phyloP scores from a whole-genome alignment of 2,113 vertebrate genomes.

The Herpailurus yagouaroundi region DNA sequence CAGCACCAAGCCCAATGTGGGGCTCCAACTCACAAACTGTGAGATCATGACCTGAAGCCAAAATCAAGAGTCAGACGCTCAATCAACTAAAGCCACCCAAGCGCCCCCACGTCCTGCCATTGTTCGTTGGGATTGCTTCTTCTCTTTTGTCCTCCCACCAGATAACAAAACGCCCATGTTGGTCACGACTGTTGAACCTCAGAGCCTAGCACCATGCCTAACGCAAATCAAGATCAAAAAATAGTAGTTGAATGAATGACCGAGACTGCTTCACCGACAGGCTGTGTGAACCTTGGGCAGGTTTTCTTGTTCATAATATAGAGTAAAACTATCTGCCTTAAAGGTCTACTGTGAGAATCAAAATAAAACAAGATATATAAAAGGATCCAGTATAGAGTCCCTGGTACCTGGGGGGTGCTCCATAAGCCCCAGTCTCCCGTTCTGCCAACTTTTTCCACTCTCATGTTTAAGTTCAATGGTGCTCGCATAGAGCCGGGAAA shows the following conservation, averaged over 20 bases:
- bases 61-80: too few species aligned
- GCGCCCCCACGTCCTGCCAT: too few species aligned
- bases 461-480: background rate
- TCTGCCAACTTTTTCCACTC: background rate
- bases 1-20: too few species aligned
- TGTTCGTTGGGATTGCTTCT: background rate
- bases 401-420: background rate
- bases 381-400: background rate
- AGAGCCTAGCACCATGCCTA: background rate
- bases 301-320: background rate
- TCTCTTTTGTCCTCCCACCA: background rate
- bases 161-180: background rate
- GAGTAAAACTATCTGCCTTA: background rate
- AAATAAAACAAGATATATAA: background rate
- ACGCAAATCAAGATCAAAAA: background rate
- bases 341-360: background rate
- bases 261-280: background rate
- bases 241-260: background rate
- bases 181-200: background rate
- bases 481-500: background rate
- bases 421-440: background rate
- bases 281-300: background rate
- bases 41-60: too few species aligned
- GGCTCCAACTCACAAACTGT: too few species aligned
- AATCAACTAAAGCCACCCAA: too few species aligned